These are phyloP conservation scores for Chloroceryle inda DNA, from an alignment of 2,797 vertebrate species.

Conservation along the genomic window DNA sequence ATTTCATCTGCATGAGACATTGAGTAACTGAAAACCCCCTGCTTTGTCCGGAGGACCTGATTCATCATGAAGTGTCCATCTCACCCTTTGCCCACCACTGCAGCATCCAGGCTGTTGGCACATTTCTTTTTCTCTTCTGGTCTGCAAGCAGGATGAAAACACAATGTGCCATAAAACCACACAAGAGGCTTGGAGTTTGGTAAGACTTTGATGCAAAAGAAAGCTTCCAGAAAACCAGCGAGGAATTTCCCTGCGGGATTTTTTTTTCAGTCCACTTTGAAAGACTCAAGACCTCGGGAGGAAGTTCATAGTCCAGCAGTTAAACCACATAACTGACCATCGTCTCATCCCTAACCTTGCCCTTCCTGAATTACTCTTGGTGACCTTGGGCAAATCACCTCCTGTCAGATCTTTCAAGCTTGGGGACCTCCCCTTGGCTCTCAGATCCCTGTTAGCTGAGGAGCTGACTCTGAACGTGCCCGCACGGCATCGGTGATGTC, in stretches of 20 bases:
- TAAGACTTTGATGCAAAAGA: neutral
- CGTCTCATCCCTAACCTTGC: neutral
- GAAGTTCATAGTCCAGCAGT: neutral
- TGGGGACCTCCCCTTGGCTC: neutral
- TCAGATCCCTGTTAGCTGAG: neutral
- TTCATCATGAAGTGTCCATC: slow-evolving; percentile 49
- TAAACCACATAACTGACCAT: slow-evolving; percentile 30
- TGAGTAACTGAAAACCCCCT: neutral
- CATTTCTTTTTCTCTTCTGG: neutral
- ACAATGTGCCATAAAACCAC: slow-evolving; percentile 39
- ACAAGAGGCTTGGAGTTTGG: neutral
- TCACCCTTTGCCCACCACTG: neutral
- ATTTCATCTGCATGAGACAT: neutral
- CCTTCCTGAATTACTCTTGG: neutral
- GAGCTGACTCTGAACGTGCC: neutral
- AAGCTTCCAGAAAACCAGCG: slow-evolving; percentile 26
- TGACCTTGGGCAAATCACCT: neutral
- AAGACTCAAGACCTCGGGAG: neutral
- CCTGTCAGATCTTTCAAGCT: neutral
- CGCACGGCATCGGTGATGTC: neutral
- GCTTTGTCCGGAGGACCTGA: neutral
- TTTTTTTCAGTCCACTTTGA: neutral
- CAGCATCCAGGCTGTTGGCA: neutral
- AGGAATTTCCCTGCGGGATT: slow-evolving; percentile 44
- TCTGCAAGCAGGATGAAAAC: neutral